Evolutionary conservation across 2,888 invertebrate genomes (phyloP).

Genomic region (Drosophila hawaiiensis): DNA sequence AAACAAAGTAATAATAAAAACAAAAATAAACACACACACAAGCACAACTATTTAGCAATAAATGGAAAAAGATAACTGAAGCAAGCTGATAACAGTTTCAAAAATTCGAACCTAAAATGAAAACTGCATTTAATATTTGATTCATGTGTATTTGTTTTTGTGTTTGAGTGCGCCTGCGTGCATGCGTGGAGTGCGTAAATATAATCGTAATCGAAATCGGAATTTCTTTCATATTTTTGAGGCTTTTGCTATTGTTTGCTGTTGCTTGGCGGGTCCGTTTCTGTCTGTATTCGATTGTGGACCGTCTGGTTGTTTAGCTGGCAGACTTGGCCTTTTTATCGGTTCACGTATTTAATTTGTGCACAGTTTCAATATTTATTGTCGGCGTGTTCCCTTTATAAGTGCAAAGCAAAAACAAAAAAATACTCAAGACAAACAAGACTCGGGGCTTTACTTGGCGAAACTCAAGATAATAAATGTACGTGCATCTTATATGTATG

Average conservation of each 20-base stretch:
- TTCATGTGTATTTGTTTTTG: slow-evolving; percentile 6
- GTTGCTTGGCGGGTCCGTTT: slow-evolving; percentile 27
- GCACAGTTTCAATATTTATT: slow-evolving; percentile 72
- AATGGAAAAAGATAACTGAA: slow-evolving; percentile 7
- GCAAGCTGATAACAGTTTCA: slow-evolving; percentile 25
- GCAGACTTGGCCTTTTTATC: slow-evolving; percentile 58
- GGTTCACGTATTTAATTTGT: slow-evolving; percentile 62
- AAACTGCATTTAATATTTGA: slow-evolving; percentile 5
- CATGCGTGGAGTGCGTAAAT: slow-evolving; percentile 37
- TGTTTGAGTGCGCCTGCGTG: slow-evolving; percentile 24
- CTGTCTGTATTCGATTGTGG: slow-evolving; percentile 23
- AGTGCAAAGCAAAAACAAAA: slow-evolving; percentile 48
- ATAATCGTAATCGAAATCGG: slow-evolving; percentile 46
- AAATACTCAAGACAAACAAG: slow-evolving; percentile 48
- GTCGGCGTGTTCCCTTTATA: slow-evolving; percentile 61
- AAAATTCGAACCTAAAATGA: slow-evolving; percentile 21
- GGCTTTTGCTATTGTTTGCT: slow-evolving; percentile 20
- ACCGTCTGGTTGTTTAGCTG: slow-evolving; percentile 27
- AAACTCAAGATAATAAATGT: slow-evolving; percentile 51
- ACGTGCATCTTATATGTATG: slow-evolving; percentile 31
- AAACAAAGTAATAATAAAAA: slow-evolving; percentile 11
- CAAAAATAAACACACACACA: slow-evolving; percentile 10
- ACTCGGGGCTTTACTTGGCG: slow-evolving; percentile 23
- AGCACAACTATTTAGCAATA: neutral
- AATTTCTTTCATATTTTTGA: slow-evolving; percentile 45